These are phyloP conservation scores for Lumbricus terrestris DNA, from an alignment of 2,888 invertebrate species.

Conservation along the genomic window DNA sequence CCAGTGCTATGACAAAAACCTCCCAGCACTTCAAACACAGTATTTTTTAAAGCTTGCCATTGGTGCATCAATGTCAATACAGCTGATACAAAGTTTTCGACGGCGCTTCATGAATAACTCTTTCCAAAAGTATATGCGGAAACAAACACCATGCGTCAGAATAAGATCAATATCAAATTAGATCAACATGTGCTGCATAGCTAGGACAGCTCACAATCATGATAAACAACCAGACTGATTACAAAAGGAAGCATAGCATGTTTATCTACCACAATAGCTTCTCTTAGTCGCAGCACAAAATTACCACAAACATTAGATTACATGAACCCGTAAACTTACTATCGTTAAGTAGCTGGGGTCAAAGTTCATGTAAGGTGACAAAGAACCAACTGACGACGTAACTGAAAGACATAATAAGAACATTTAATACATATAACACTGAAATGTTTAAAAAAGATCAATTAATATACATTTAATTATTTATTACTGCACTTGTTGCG, in stretches of 20 bases:
- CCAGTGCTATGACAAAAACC: too few species aligned
- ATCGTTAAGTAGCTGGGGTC: constrained; percentile 82
- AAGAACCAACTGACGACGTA: constrained; percentile 52
- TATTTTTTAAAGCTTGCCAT: too few species aligned
- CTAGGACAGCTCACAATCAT: neutral
- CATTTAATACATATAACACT: neutral
- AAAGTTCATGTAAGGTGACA: constrained; percentile 82
- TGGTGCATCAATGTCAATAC: too few species aligned
- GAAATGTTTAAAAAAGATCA: neutral
- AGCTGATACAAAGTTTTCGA: too few species aligned
- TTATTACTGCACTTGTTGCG: neutral
- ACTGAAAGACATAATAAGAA: constrained; percentile 44
- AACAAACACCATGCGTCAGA: too few species aligned
- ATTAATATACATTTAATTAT: neutral
- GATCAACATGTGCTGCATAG: neutral
- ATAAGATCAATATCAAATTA: too few species aligned
- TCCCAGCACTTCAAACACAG: too few species aligned
- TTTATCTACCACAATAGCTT: neutral
- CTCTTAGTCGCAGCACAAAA: neutral
- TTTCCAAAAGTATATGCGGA: too few species aligned
- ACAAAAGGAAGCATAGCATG: too few species aligned
- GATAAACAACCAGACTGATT: too few species aligned
- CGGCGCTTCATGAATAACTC: too few species aligned
- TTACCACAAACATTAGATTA: neutral
- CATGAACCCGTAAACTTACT: constrained; percentile 58